phyloP scores from a whole-genome alignment of 2,888 invertebrate genomes.

The Nycteola revayana region DNA sequence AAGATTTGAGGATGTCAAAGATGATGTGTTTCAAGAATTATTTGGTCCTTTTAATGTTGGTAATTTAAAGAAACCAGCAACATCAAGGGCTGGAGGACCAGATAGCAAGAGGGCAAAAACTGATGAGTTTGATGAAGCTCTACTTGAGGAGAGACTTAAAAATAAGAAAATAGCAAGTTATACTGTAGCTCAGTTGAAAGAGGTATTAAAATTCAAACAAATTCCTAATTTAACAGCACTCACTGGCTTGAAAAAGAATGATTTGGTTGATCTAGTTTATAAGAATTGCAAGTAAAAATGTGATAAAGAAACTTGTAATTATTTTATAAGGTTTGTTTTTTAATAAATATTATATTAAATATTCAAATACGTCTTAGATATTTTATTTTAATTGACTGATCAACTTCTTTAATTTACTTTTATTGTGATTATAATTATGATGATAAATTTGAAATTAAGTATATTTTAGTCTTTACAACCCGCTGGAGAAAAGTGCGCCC shows the following conservation, averaged over 20 bases:
- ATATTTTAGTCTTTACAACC: no score
- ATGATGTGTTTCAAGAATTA: slow-evolving; percentile 63
- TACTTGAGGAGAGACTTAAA: slow-evolving; percentile 45
- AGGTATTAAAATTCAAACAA: slow-evolving; percentile 52
- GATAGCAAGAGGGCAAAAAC: slow-evolving; percentile 39
- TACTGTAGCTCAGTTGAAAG: slow-evolving; percentile 58
- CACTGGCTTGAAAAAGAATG: slow-evolving; percentile 59
- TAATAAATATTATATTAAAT: no score
- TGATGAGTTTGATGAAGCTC: slow-evolving; percentile 50
- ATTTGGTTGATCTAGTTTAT: slow-evolving; percentile 62
- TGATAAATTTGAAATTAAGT: no score
- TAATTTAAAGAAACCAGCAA: slow-evolving; percentile 47
- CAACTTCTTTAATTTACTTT: no score
- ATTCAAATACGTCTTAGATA: no score
- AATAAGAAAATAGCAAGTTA: slow-evolving; percentile 48
- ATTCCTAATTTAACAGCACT: slow-evolving; percentile 49
- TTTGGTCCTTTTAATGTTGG: slow-evolving; percentile 65
- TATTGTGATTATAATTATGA: no score
- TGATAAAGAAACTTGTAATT: no score
- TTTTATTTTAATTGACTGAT: no score
- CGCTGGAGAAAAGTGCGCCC: no score
- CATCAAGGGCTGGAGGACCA: slow-evolving; percentile 23
- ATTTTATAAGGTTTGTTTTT: no score
- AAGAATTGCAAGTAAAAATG: slow-evolving; percentile 38
- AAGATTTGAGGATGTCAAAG: slow-evolving; percentile 49